A percentile compares a stretch with the other conserved stretches of the same genome.
These are phyloP conservation scores for Bryconaethiops microstoma DNA, from an alignment of 2,797 vertebrate species.

Conservation along the genomic window DNA sequence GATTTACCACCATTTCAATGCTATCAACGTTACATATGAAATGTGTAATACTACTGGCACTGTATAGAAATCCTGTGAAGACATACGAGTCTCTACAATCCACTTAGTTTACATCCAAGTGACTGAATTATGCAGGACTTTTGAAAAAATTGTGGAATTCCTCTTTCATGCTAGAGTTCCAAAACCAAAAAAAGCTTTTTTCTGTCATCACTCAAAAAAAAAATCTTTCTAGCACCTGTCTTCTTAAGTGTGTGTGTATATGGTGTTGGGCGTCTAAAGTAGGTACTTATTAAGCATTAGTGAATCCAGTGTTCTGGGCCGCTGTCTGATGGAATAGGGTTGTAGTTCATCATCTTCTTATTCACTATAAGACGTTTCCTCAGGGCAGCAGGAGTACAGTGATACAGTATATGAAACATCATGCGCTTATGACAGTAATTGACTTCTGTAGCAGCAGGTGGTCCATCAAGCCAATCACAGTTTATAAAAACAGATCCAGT, in stretches of 20 bases:
- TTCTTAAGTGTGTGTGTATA: too few relatives aligned
- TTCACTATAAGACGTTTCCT: slow-evolving; percentile 16
- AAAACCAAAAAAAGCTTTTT: not conserved
- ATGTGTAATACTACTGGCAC: too few relatives aligned
- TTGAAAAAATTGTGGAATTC: too few relatives aligned
- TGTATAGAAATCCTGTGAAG: not conserved
- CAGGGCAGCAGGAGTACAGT: slow-evolving; percentile 1
- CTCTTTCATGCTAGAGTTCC: not conserved
- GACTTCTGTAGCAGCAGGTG: slow-evolving; percentile 10
- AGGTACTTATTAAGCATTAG: not conserved
- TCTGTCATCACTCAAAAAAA: not conserved
- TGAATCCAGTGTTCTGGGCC: too few relatives aligned
- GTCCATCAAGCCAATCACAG: slow-evolving; percentile 24
- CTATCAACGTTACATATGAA: too few relatives aligned
- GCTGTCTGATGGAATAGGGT: not conserved
- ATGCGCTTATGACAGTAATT: slow-evolving; percentile 33
- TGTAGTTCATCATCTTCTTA: slow-evolving; percentile 2
- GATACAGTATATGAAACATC: slow-evolving; percentile 4
- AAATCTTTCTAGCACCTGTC: not conserved
- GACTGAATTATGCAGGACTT: not conserved
- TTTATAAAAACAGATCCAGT: slow-evolving; percentile 23
- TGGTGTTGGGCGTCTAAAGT: not conserved
- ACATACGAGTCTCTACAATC: not conserved
- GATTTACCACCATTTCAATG: too few relatives aligned
- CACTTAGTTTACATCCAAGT: not conserved